Evolutionary conservation across 2,113 vertebrate genomes (phyloP), one percentile per base, ranked within the genome.

Genomic region (Podarcis cretensis): DNA sequence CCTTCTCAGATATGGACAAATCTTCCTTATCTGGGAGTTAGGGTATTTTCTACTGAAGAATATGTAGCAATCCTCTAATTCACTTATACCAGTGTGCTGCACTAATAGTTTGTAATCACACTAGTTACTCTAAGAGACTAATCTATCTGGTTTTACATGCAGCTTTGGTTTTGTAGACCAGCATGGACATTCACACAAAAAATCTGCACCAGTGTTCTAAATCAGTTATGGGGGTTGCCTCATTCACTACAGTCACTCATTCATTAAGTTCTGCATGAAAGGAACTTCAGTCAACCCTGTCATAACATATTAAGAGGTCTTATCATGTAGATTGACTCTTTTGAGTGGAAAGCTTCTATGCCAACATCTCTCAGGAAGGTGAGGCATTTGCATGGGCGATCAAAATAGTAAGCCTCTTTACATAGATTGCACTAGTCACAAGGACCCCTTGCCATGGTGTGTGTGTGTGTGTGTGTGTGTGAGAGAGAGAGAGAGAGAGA

Each of bases 101-200:
- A 92, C 12, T 93, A 94, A 88, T 57, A 87, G 21, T n/a, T 89
- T 86, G 25, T 66, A 84, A 90, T 87, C 88, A 89, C 25, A 82
- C 79, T 81, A 79, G 25, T 43, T 73, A 87, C 9, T 63, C 86
- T 89, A 80, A 32, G 30, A 77, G 48, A 73, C 12, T 91, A 91
- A 84, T 69, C 78, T 84, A 57, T 87, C 23, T 87, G 35, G 63
- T 90, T 93, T 73, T 92, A 74, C 40, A 76, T 1, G 48, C 30
- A 91, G 59, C 5, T 93, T 35, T 27, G 69, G 78, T 83, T 80
- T 0, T 3, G 85, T 88, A 90, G 30, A 81, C 37, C 81, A 54
- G 12, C 83, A 14, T 30, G 68, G 35, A n/a, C 3, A 73, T 6
- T 71, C 83, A 84, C 16, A 48, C 2, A 40, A 79, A 40, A 90